Evolutionary conservation across 2,797 vertebrate species (phyloP).

Genomic region (Eleutherodactylus coqui): DNA sequence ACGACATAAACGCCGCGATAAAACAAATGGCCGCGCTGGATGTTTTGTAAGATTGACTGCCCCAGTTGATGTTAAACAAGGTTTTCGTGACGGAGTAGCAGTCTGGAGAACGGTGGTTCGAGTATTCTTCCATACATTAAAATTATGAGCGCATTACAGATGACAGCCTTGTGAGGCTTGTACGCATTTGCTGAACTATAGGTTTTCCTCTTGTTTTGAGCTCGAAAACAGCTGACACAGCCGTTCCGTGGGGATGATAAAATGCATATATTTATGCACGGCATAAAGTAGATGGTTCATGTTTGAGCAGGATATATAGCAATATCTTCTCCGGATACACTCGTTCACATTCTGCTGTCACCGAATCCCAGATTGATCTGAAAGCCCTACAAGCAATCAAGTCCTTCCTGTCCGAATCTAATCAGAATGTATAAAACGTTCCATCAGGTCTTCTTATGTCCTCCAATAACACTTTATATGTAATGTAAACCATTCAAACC

Average conservation of each 20-base stretch:
- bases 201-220: slow-evolving; percentile 27
- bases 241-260: not conserved
- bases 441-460: slow-evolving; percentile 26
- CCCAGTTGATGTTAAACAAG: slow-evolving; percentile 25
- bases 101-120: not conserved
- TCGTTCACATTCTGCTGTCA: slow-evolving; percentile 24
- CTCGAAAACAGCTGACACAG: slow-evolving; percentile 29
- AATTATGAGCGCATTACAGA: slow-evolving; percentile 1
- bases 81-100: not conserved
- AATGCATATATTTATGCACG: slow-evolving; percentile 36
- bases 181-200: slow-evolving; percentile 40
- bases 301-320: not conserved
- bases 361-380: slow-evolving; percentile 22
- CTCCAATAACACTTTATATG: slow-evolving; percentile 40
- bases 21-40: not conserved
- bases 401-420: slow-evolving; percentile 26
- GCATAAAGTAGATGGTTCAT: slow-evolving; percentile 10
- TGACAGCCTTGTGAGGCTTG: slow-evolving; percentile 31
- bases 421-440: slow-evolving; percentile 48
- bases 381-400: slow-evolving; percentile 35
- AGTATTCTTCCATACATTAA: not conserved
- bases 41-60: not conserved
- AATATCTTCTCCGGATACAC: slow-evolving; percentile 15
- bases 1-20: not conserved
- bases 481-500: slow-evolving; percentile 54